A percentile compares a stretch with the other conserved stretches of the same genome.
phyloP scores from a whole-genome alignment of 1,140 invertebrate genomes.

The Mycetomoellerius zeteki region DNA sequence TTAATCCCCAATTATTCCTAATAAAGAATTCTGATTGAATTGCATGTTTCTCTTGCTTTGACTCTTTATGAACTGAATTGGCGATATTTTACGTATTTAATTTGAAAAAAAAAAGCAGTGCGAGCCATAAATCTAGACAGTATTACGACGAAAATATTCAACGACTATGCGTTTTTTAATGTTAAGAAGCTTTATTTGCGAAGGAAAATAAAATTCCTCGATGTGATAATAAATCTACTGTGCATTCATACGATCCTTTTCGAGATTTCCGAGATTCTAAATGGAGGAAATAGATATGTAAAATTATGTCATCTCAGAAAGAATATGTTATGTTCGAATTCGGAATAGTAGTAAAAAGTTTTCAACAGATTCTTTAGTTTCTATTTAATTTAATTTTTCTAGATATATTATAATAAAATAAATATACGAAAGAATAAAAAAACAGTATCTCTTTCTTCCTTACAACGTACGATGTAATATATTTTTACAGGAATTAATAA shows the following conservation, averaged over 20 bases:
- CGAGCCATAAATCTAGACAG: neutral
- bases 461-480: neutral
- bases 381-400: neutral
- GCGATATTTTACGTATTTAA: slow-evolving; percentile 3
- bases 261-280: neutral
- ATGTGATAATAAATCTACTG: slow-evolving; percentile 31
- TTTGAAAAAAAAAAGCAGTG: neutral
- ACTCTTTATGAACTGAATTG: slow-evolving; percentile 9
- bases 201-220: slow-evolving; percentile 15
- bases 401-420: neutral
- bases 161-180: slow-evolving; percentile 6
- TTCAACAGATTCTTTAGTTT: neutral
- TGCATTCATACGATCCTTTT: neutral
- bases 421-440: neutral
- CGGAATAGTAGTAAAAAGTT: neutral
- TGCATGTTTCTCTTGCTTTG: neutral
- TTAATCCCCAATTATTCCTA: slow-evolving; percentile 22
- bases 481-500: neutral
- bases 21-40: neutral
- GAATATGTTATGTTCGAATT: neutral
- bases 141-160: slow-evolving; percentile 18
- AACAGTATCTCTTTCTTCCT: neutral
- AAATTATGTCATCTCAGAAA: slow-evolving; percentile 22
- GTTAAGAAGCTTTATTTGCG: neutral
- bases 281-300: neutral